Base-by-base conservation (phyloP, 2,113 vertebrate species). In the Sporophila hypoxantha region DNA sequence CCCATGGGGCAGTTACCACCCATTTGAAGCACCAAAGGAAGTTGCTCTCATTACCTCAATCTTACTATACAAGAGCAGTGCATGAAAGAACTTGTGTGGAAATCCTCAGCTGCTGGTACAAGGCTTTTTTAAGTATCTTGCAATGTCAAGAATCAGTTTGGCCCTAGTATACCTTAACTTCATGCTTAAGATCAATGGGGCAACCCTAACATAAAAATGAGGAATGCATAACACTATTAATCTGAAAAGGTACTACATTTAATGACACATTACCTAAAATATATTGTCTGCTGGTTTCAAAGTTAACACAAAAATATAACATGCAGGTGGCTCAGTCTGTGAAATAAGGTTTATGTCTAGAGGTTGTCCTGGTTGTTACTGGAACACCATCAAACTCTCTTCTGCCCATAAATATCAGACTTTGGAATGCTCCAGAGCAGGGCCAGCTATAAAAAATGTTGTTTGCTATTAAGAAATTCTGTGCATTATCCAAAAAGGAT, bases 151-250 rank as follows among this genome's bases (percentile, higher is more conserved):
- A 84, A 55, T 68, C 68, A 73, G 6, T 71, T 30, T 89, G 76
- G 22, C 49, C 46, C 59, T 52, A 59, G 41, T 57, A 84, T 62
- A 81, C 42, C 37, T 93, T 73, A 69, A 44, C 47, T 81, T 91
- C 55, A 50, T 83, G 30, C 37, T 94, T 80, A 71, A 81, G 46
- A 87, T 71, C 53, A 67, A 16, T 52, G 59, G 66, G 59, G 55
- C 77, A 89, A 73, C 55, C 12, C 30, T 78, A 42, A 78, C 74
- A 93, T 92, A 93, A 95, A 94, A 89, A 59, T 59, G 42, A 91
- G 21, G 66, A 89, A 69, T 18, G 30, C 20, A 17, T 46, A 85
- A 68, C 14, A 10, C 13, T 77, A 77, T 87, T 85, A 68, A 80
- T 83, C 30, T 15, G 15, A 75, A 74, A 67, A 71, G 20, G 21